phyloP scores from a whole-genome alignment of 1,140 invertebrate species.

The Drosophila bifasciata region DNA sequence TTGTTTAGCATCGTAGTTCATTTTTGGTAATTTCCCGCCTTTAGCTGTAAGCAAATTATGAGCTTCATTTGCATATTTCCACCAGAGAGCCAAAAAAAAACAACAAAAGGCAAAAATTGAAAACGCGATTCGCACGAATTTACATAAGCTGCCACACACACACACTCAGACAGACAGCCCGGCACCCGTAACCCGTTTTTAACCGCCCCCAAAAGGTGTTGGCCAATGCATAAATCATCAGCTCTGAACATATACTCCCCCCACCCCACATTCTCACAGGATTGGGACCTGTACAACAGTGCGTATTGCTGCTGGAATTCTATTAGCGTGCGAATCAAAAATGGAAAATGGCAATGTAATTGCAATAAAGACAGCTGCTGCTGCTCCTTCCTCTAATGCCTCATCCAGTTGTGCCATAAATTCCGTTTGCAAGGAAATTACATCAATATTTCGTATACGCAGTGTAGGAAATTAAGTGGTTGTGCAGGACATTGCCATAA shows the following conservation, averaged over 20 bases:
- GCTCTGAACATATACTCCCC: constrained; percentile 14
- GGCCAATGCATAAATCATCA: constrained; percentile 70
- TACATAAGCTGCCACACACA: constrained; percentile 45
- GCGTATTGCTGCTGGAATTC: constrained; percentile 31
- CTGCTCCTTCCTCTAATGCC: constrained; percentile 7
- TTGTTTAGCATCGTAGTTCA: constrained; percentile 46
- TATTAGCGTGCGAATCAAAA: constrained; percentile 41
- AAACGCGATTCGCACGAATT: constrained; percentile 65
- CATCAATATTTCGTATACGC: constrained; percentile 50
- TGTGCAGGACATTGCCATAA: background rate
- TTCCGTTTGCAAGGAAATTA: constrained; percentile 68
- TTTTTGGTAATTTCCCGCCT: constrained; percentile 70
- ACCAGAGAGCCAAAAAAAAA: constrained; percentile 21
- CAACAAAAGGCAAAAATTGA: constrained; percentile 61
- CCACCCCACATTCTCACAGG: constrained; percentile 10
- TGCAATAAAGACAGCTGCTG: constrained; percentile 38
- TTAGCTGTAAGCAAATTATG: constrained; percentile 59
- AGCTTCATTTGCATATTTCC: constrained; percentile 62
- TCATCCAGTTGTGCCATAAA: constrained; percentile 36
- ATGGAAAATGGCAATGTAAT: constrained; percentile 56
- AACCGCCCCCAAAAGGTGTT: constrained; percentile 52
- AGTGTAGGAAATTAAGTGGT: constrained; percentile 55
- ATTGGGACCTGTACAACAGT: constrained; percentile 16
- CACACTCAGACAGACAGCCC: constrained; percentile 8
- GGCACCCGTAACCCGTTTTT: constrained; percentile 20